Base-by-base conservation (phyloP, 2,797 vertebrate genomes). In the Myotis pilosus region DNA sequence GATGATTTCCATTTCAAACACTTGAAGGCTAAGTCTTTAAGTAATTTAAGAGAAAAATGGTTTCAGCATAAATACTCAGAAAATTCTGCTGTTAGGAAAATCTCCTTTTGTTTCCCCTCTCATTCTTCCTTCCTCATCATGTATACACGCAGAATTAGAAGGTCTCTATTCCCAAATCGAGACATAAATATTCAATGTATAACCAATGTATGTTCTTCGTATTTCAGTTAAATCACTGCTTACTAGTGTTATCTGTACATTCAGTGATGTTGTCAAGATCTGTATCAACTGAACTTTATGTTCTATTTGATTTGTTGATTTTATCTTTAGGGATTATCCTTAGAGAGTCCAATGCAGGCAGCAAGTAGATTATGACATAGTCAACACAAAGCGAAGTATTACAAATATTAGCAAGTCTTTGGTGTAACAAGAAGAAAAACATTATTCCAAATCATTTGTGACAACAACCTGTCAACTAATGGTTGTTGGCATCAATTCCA, bases 401-500 rank as follows among this genome's bases (percentile, higher is more conserved):
- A 53, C 72, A 91, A 92, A 55, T 87, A 49, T 68, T 81, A 60
- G 6, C 6, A 82, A 44, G 8, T 2, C 11, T 64, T 87, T 75
- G 84, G 44, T 62, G n/a, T 76, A 44, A 64, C 33, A 74, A 87
- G 33, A 95, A 84, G 57, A 95, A n/a, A 71, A 95, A 92, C 87
- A 91, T 71, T 41, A 92, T 41, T 53, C 33, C 41, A 84, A 16
- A 19, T 74, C 87, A 90, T 47, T 64, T 19, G 51, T 25, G 28
- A 84, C 13, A 76, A 84, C 15, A 93, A 53, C 64, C 62, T 25
- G 33, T 79, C 51, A 55, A 36, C 75, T 79, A 79, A 55, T 16
- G 22, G 33, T 51, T 1, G 7, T 53, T 79, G n/a, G 22, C 75
- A 25, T 25, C n/a, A 55, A 16, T 79, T 79, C 51, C 36, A 17